Base-by-base conservation (phyloP, 2,888 invertebrate species). In the Chrysomela aeneicollis region DNA sequence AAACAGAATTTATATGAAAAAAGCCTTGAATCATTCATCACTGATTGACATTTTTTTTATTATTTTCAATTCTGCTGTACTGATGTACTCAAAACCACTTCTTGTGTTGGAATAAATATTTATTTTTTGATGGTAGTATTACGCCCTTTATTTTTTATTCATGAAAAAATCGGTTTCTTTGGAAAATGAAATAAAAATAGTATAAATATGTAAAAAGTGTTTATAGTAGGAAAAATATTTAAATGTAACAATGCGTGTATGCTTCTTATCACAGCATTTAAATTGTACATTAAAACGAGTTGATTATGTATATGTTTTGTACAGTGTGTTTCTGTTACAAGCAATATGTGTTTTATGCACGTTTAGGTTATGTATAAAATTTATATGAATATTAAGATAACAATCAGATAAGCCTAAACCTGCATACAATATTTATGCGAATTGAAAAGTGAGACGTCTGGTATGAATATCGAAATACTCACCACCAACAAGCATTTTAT, bases 191-290 rank as follows among this genome's bases (percentile, higher is more conserved):
- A 52, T 64, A 63, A 66, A 66, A 64, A 64, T 53, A 49, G 53
- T 71, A 69, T 69, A 71, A 69, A 71, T 71, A 71, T 71, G 69
- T 69, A 69, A 69, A 71, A 71, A 71, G 46, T 69, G 70, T 69
- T 60, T 67, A 67, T 67, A 69, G 61, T 61, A 69, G 59, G 50
- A 64, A 59, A 68, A 66, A 57, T 63, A 59, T 60, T 21, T 59
- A 61, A 68, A 68, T 68, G 67, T 71, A 66, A 69, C 55, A 63
- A 52, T 71, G 69, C 55, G 66, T 69, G 71, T 69, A 71, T 66
- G 71, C 68, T 71, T 66, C 53, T 66, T 61, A 50, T 26, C 26
- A 26, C 26, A 3, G 19, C 26, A 50, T 35, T 49, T 63, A 8
- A 46, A 54, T 60, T 52, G 50, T 52, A 57, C 59, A 26, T 26